Evolutionary conservation across 2,113 vertebrate species (phyloP).

Genomic region (Nipponia nippon): DNA sequence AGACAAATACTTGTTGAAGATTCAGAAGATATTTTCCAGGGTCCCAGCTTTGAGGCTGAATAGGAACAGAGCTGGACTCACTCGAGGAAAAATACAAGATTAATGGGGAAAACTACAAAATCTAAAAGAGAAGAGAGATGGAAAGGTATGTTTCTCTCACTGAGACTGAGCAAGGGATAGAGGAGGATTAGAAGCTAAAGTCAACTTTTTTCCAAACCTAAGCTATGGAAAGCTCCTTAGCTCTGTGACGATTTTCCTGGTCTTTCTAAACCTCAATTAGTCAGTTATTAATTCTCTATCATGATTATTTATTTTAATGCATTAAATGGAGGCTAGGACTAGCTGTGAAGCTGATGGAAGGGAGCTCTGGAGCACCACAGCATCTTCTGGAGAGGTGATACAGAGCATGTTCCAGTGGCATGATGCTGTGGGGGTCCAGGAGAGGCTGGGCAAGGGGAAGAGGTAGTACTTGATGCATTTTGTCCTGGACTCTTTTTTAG

Average conservation of each 20-base stretch:
- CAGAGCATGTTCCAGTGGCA: neutral
- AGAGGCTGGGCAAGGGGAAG: neutral
- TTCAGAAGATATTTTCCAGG: neutral
- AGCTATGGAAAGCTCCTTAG: neutral
- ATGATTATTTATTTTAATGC: neutral
- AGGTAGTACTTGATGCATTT: neutral
- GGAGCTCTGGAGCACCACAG: neutral
- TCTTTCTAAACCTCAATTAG: neutral
- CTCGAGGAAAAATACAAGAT: neutral
- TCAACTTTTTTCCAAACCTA: neutral
- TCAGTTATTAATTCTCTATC: neutral
- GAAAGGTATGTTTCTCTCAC: neutral
- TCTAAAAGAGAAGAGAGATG: neutral
- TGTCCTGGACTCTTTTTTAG: neutral
- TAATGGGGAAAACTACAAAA: neutral
- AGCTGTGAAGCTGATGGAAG: neutral
- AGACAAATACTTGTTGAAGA: neutral
- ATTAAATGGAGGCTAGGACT: neutral
- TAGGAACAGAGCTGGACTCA: neutral
- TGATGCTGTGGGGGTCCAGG: neutral
- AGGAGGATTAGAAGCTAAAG: neutral
- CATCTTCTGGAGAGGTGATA: neutral
- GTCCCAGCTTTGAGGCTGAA: neutral
- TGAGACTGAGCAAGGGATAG: neutral
- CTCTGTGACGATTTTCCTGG: neutral